Percentiles rank a stretch among this genome's conserved stretches.
Conservation (phyloP, 2,888 invertebrate genomes). For the Hyppa rectilinea region DNA sequence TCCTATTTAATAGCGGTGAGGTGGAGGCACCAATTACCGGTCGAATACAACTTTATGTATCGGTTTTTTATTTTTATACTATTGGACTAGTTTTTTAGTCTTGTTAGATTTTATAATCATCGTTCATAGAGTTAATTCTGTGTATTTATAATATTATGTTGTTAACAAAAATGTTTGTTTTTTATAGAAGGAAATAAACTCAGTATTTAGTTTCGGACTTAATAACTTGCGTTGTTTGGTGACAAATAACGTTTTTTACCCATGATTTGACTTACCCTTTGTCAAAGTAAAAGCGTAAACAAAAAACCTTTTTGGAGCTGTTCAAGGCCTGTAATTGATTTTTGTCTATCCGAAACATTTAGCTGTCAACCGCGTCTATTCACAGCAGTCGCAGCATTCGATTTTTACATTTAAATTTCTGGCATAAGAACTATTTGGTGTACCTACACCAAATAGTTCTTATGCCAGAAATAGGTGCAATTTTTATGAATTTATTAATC, state of each 20-base stretch:
- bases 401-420: constrained; percentile 45
- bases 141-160: constrained; percentile 2
- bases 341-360: constrained; percentile 44
- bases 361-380: constrained; percentile 39
- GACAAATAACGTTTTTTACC: constrained; percentile 35
- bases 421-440: constrained; percentile 12
- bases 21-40: constrained; percentile 49
- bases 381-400: constrained; percentile 37
- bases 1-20: constrained; percentile 69
- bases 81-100: constrained; percentile 19
- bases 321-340: constrained; percentile 50
- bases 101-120: constrained; percentile 4
- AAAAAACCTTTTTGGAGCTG: constrained; percentile 47
- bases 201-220: constrained; percentile 11
- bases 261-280: constrained; percentile 34
- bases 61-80: constrained; percentile 5
- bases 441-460: too few relatives aligned
- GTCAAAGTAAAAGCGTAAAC: constrained; percentile 50
- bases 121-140: constrained; percentile 10
- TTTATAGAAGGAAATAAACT: not conserved
- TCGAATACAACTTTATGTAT: constrained; percentile 15
- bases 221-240: constrained; percentile 23
- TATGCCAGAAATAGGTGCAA: not conserved
- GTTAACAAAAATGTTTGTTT: not conserved
- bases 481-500: constrained; percentile 2